phyloP scores from a whole-genome alignment of 1,140 invertebrate species.

The Anastrepha obliqua region DNA sequence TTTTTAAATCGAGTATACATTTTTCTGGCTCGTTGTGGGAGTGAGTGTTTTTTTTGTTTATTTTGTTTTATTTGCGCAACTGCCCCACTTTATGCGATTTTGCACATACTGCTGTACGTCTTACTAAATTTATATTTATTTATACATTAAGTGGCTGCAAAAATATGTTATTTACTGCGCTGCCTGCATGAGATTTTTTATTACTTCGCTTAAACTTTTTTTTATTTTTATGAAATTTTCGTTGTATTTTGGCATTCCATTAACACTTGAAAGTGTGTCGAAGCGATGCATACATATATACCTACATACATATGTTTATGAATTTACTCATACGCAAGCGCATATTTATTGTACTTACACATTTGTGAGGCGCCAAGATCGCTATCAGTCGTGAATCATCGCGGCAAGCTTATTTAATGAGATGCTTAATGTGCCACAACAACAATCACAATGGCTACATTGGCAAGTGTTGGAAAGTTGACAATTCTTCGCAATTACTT shows the following conservation, averaged over 20 bases:
- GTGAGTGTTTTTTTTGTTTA: neutral
- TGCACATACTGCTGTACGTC: neutral
- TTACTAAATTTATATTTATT: neutral
- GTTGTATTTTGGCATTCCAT: neutral
- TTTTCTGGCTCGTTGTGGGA: neutral
- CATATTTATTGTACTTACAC: neutral
- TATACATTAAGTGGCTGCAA: neutral
- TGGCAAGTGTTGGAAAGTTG: constrained; percentile 26
- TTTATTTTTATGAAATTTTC: neutral
- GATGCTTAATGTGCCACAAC: neutral
- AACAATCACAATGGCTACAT: neutral
- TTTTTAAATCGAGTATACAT: neutral
- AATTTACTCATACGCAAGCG: neutral
- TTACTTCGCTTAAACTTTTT: neutral
- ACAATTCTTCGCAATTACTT: neutral
- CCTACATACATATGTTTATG: neutral
- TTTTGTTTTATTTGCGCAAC: constrained; percentile 5
- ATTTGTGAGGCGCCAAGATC: neutral
- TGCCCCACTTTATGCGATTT: neutral
- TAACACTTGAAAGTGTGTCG: constrained; percentile 37
- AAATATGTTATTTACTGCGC: neutral
- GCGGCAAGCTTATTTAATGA: constrained; percentile 18
- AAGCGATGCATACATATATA: neutral
- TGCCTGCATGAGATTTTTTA: neutral
- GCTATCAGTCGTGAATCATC: constrained; percentile 26